Base-by-base conservation (phyloP, 2,797 vertebrate species). In the Microctenopoma lineatum region DNA sequence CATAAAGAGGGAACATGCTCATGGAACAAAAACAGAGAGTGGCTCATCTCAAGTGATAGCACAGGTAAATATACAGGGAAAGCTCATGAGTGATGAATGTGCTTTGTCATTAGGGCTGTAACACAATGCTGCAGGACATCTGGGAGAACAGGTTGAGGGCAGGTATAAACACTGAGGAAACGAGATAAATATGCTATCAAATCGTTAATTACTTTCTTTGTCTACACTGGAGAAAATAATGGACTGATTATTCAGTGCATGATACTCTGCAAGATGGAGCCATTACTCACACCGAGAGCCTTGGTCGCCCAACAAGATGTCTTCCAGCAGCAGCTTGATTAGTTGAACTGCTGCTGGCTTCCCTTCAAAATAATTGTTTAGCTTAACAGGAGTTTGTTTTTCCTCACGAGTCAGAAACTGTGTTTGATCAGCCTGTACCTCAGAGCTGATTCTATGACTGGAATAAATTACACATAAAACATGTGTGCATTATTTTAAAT, bases 151-250 rank as follows among this genome's bases (percentile, higher is more conserved):
- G 34, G 62, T 73, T 4, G 41, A 42, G 75, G 65, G 42, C 69
- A 82, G 78, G 79, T 72, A 73, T 75, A 86, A 80, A 90, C 59
- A 74, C 70, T 46, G 81, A 73, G 65, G 70, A 81, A 86, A 77
- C 9, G 13, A 84, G 84, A 90, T 87, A 85, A 87, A 89, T 86
- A 79, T 77, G 70, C 80, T 74, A 83, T 76, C 79, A 69, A 84
- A 80, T 70, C 75, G 59, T 88, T 90, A 85, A 91, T 90, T 87
- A 80, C 81, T 75, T 85, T 80, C 66, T 69, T 61, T 75, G 76
- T 83, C 80, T 71, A 64, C 59, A 41, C 52, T 29, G 65, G 63
- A 44, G 61, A 60, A 73, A 86, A 88, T 87, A 88, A 90, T 85
- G 75, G 58, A 72, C 41, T 70, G 62, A 85, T 87, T 85, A 85